Evolutionary conservation across 2,888 invertebrate genomes (phyloP).

Genomic region (Itoplectis maculator): DNA sequence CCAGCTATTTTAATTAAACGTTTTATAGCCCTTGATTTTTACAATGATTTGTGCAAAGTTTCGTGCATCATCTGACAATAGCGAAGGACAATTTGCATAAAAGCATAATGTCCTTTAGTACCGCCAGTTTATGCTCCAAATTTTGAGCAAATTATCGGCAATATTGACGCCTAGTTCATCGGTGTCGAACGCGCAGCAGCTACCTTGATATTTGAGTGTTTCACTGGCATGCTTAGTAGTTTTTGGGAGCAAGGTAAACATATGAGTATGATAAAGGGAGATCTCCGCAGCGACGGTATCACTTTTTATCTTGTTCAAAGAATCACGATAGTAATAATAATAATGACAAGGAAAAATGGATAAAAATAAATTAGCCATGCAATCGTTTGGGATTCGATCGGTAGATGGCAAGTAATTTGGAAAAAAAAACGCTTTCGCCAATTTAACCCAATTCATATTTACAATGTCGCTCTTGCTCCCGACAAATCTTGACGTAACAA

Average conservation of each 20-base stretch:
- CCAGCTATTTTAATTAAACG: background rate
- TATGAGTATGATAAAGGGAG: constrained; percentile 10
- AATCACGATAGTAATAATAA: constrained; percentile 13
- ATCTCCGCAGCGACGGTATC: background rate
- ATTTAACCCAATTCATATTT: constrained; percentile 67
- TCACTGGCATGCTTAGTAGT: background rate
- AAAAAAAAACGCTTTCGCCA: constrained; percentile 52
- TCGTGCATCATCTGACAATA: background rate
- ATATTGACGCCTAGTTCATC: no score
- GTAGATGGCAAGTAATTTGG: constrained; percentile 57
- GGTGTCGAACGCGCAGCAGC: no score
- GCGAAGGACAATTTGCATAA: background rate
- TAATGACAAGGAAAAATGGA: constrained; percentile 1
- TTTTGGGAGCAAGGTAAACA: constrained; percentile 63
- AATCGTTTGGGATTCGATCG: constrained; percentile 47
- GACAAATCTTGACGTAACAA: constrained; percentile 65
- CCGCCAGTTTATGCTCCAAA: no score
- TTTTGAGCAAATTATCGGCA: no score
- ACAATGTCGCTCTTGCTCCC: constrained; percentile 67
- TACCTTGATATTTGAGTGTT: background rate
- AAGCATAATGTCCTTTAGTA: no score
- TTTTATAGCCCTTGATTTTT: background rate
- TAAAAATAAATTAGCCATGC: constrained; percentile 7
- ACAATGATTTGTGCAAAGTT: background rate
- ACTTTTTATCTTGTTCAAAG: background rate